Base-by-base conservation (phyloP, 2,113 vertebrate species). In the Sceloporus undulatus region DNA sequence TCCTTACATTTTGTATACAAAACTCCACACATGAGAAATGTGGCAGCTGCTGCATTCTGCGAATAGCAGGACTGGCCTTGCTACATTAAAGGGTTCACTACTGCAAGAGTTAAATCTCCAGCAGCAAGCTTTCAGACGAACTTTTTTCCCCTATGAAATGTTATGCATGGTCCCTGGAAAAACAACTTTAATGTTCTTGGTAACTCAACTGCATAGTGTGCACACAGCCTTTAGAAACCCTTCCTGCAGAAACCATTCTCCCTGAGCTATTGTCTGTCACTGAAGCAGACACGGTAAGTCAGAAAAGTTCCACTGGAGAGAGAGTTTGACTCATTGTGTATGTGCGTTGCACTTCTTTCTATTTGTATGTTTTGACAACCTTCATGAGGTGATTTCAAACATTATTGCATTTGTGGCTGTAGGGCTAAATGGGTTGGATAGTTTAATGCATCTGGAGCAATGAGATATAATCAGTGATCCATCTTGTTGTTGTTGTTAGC, bases 171-270 rank as follows among this genome's bases (percentile, higher is more conserved):
- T 77, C 56, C n/a, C 52, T 70, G 62, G 74, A 54, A 88, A 34
- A 77, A 56, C n/a, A 38, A 54, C 54, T 74, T 74, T 34, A 2
- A 11, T 40, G 8, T 92, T 91, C 87, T 79, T 91, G 65, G 85
- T 14, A 42, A 66, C 86, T 94, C 42, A 52, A 87, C 25, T 48
- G 38, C 34, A 11, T 34, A 16, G 23, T 48, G 42, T 70, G 73
- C 66, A n/a, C 85, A n/a, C 89, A 90, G 14, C 54, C 81, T 74
- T 87, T 84, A 88, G 83, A 91, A 94, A 90, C 8, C 77, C 85
- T 0, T 85, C 75, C 88, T 79, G 73, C 0, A 0, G 79, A 91
- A 93, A 88, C 78, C 87, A 76, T 89, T 86, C 9, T 19, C 19
- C 71, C 42, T 85, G 71, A 90, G 87, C 83, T 81, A 79, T 11